phyloP scores from a whole-genome alignment of 1,140 invertebrate species.

The Caenorhabditis inopinata region DNA sequence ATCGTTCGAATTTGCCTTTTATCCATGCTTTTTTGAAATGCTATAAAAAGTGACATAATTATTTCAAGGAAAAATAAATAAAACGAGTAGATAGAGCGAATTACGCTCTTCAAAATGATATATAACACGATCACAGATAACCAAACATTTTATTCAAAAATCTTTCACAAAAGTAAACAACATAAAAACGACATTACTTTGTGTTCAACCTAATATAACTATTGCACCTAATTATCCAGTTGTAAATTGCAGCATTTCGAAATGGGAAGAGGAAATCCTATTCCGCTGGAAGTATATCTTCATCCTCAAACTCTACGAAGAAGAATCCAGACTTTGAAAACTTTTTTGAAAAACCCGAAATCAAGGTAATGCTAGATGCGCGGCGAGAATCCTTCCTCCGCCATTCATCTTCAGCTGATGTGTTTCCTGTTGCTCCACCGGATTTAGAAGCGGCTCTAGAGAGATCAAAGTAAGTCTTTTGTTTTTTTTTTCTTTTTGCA shows the following conservation, averaged over 20 bases:
- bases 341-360: slow-evolving; percentile 34
- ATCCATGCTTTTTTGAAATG: no score
- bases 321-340: slow-evolving; percentile 27
- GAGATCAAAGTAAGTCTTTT: background rate
- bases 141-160: no score
- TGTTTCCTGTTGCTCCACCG: background rate
- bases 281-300: background rate
- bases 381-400: background rate
- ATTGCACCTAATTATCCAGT: no score
- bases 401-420: background rate
- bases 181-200: no score
- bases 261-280: slow-evolving; percentile 15
- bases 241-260: background rate
- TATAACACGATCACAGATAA: no score
- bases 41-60: no score
- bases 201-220: no score
- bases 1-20: no score
- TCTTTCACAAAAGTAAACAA: no score
- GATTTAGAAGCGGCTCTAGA: background rate
- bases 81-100: no score
- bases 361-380: slow-evolving; percentile 20
- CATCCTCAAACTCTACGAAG: background rate
- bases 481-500: background rate
- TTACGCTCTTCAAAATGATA: no score
- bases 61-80: no score